These are phyloP conservation scores for Thera britannica DNA, from an alignment of 2,888 invertebrate genomes.

Conservation along the genomic window DNA sequence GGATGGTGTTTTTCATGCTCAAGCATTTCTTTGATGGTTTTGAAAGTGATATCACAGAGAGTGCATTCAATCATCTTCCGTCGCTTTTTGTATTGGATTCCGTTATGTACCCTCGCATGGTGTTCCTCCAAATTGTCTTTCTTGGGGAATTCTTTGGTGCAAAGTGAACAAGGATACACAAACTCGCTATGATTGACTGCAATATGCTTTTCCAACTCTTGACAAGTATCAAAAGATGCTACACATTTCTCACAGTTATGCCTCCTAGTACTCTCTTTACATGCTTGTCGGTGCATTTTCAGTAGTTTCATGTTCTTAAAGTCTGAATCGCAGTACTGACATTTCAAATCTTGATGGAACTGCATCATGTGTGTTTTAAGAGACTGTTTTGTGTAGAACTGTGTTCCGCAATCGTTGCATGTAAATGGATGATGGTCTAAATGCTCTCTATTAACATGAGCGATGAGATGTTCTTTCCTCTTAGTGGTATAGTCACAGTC, in stretches of 20 bases:
- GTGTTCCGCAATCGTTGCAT: constrained; percentile 59
- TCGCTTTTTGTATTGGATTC: constrained; percentile 58
- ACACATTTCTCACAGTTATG: constrained; percentile 52
- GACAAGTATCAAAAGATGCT: constrained; percentile 54
- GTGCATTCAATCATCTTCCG: constrained; percentile 60
- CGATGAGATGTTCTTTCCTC: constrained; percentile 58
- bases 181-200: constrained; percentile 52
- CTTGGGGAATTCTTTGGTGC: constrained; percentile 55
- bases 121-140: constrained; percentile 54
- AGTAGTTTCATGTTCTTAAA: constrained; percentile 49
- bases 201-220: constrained; percentile 51
- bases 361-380: constrained; percentile 57
- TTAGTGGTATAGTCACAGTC: constrained; percentile 63
- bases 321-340: constrained; percentile 58
- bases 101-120: constrained; percentile 55
- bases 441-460: constrained; percentile 63
- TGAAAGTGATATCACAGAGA: constrained; percentile 56
- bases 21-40: constrained; percentile 52
- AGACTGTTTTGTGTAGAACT: constrained; percentile 61
- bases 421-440: constrained; percentile 63
- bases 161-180: constrained; percentile 53
- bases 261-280: constrained; percentile 47
- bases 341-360: constrained; percentile 56
- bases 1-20: constrained; percentile 54
- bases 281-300: constrained; percentile 49